Base-by-base conservation (phyloP, 2,888 invertebrate genomes). In the Saturnia japonica region DNA sequence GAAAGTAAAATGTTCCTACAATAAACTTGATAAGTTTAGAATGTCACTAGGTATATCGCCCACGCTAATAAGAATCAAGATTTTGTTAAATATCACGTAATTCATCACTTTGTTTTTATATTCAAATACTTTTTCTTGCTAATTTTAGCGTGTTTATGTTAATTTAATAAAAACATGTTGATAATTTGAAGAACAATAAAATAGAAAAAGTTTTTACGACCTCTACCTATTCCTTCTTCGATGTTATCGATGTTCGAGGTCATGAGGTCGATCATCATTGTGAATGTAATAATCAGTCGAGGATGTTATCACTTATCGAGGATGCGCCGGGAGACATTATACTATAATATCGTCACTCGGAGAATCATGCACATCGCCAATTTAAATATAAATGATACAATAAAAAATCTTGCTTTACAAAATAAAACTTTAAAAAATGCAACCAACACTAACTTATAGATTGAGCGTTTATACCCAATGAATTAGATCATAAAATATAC, bases 131-230 rank as follows among this genome's bases (percentile, higher is more conserved):
- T 60, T 28, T 60, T 28, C 54, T 22, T 54, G 54, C 54, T 54
- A 54, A 54, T 22, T 54, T 54, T 54, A 9, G 54, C 22, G 2
- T 54, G 54, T 54, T 60, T 60, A 28, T 60, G 57, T 60, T 60
- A 60, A 60, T 60, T 28, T 60, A 60, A 60, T 28, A 60, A 54
- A 28, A 60, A 60, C 57, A 60, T 60, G 28, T 60, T 60, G 28
- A 60, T 60, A 60, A 60, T 14, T 25, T 60, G 25, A 60, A 14
- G 57, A 60, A 28, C 28, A 28, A 60, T 60, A 60, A 60, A 60
- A 60, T 60, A 60, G 28, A 60, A 60, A 54, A 54, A 9, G 25
- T 25, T 12, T 60, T 28, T 60, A 60, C 12, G 14, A 60, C 25
- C 11, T 60, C 28, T 60, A n/a, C n/a, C n/a, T n/a, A 28, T 60